These are phyloP conservation scores for Canis aureus DNA, from an alignment of 2,113 vertebrate species.

Conservation along the genomic window DNA sequence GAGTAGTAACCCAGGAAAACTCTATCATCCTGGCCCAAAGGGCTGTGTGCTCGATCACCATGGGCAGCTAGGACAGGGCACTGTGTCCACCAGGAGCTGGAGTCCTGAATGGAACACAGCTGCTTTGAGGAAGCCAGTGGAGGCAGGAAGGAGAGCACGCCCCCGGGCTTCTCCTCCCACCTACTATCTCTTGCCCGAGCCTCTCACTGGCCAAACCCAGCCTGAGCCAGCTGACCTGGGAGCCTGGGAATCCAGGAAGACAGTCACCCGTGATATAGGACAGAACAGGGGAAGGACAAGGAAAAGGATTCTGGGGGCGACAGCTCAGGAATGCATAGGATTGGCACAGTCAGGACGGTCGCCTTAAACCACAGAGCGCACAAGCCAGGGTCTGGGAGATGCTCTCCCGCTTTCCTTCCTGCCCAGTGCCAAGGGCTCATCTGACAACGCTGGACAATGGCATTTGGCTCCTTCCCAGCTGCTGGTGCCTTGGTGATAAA, in stretches of 20 bases:
- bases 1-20: background rate
- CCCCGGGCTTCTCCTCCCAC: background rate
- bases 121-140: background rate
- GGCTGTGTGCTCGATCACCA: too few relatives aligned
- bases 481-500: slow-evolving; percentile 22
- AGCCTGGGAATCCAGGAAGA: background rate
- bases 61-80: background rate
- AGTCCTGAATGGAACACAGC: background rate
- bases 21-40: background rate
- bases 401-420: background rate
- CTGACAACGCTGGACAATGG: background rate
- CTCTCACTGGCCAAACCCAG: background rate
- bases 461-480: slow-evolving; percentile 9
- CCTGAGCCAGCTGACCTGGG: background rate
- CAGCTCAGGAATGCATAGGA: too few relatives aligned
- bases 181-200: background rate
- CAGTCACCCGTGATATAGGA: background rate
- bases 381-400: accelerated
- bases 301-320: background rate
- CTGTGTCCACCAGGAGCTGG: background rate
- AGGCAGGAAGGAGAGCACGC: background rate
- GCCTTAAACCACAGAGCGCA: too few relatives aligned
- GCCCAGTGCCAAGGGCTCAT: background rate
- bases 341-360: background rate
- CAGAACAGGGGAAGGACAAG: background rate